phyloP scores from a whole-genome alignment of 2,113 vertebrate genomes.

The Gymnocephalus cernua region DNA sequence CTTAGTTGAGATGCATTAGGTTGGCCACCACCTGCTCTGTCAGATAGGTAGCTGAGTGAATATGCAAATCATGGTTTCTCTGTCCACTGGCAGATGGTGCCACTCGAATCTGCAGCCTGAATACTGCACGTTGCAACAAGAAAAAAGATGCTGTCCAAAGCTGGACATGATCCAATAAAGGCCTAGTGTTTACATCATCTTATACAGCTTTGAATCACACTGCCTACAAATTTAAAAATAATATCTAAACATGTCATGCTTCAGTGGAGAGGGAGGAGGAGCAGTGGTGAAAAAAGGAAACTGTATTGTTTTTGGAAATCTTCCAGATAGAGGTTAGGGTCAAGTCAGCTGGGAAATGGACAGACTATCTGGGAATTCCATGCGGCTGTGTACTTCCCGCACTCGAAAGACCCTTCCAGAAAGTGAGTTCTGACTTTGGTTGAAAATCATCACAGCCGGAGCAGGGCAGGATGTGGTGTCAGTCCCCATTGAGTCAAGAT shows the following conservation, averaged over 20 bases:
- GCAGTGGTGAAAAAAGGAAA: not conserved
- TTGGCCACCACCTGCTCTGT: conserved; percentile 68
- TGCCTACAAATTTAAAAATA: not conserved
- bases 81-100: conserved; percentile 62
- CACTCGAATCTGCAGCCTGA: conserved; percentile 45
- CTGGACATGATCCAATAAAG: not conserved
- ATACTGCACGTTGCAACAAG: conserved; percentile 11
- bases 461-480: conserved; percentile 40
- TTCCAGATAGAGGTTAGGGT: conserved; percentile 44
- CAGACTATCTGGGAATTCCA: conserved; percentile 63
- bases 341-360: conserved; percentile 48
- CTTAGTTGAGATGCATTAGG: conserved; percentile 62
- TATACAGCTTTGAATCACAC: not conserved
- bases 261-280: not conserved
- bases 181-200: conserved; percentile 3
- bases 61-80: conserved; percentile 57
- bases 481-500: not conserved
- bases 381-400: conserved; percentile 42
- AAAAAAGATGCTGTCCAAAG: conserved; percentile 5
- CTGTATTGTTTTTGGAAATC: conserved; percentile 32
- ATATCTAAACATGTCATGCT: not conserved
- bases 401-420: conserved; percentile 49
- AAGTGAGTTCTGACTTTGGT: not conserved
- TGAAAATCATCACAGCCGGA: not conserved
- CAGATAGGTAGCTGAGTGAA: conserved; percentile 57